Conservation (phyloP, 2,113 vertebrate genomes). For the Actenoides lindsayi region DNA sequence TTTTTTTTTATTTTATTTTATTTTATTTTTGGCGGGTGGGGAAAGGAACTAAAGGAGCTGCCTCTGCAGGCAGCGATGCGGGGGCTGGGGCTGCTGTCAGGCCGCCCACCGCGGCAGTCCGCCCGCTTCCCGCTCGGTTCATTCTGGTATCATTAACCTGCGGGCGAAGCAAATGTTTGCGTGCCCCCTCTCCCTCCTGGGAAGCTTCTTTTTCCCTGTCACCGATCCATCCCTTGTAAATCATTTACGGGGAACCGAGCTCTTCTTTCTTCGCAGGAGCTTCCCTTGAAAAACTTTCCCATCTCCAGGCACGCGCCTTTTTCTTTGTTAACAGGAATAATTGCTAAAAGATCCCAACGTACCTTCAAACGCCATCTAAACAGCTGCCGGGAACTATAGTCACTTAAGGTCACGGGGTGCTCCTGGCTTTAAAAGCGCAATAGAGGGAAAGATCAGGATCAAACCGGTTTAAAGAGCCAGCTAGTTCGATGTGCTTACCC, state of each 20-base stretch:
- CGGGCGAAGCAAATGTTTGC: not conserved
- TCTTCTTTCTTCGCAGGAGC: conserved; percentile 23
- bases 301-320: not conserved
- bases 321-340: conserved; percentile 39
- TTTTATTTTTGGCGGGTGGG: no score
- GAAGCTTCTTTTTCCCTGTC: conserved; percentile 13
- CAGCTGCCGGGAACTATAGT: conserved; percentile 16
- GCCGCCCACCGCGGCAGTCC: not conserved
- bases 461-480: conserved; percentile 52
- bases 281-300: conserved; percentile 56
- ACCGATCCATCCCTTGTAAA: conserved; percentile 53
- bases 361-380: conserved; percentile 50
- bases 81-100: not conserved
- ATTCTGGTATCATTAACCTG: conserved; percentile 20
- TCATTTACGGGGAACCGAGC: conserved; percentile 41
- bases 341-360: conserved; percentile 36
- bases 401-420: conserved; percentile 30
- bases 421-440: conserved; percentile 31
- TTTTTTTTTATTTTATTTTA: no score
- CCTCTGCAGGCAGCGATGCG: not conserved
- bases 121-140: not conserved
- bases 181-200: not conserved
- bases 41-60: not conserved
- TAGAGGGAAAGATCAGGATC: conserved; percentile 46
- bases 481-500: conserved; percentile 39